A percentile compares a stretch with the other conserved stretches of the same genome.
Evolutionary conservation across 35 echinoderm and acorn worm species (phyloP).

Genomic region (Apostichopus californicus): DNA sequence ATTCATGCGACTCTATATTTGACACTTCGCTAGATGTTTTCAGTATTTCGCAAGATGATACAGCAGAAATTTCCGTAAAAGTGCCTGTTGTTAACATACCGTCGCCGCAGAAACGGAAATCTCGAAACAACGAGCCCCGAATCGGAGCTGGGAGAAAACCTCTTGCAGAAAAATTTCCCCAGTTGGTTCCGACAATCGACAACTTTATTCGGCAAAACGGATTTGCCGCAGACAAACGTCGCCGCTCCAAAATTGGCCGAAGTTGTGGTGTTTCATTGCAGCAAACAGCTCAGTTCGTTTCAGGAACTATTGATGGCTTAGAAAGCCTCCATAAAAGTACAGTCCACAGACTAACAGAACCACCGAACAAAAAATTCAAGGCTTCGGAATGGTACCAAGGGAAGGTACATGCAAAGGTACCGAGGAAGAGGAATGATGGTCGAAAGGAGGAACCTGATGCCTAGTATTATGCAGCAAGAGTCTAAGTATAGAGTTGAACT

Average conservation of each 20-base stretch:
- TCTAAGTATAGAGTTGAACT: conserved; percentile 61
- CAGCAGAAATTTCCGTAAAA: not conserved
- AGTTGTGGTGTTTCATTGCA: not conserved
- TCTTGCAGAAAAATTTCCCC: conserved; percentile 38
- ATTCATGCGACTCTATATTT: conserved; percentile 20
- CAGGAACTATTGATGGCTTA: too few relatives aligned
- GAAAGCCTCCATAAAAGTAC: too few relatives aligned
- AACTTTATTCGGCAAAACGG: conserved; percentile 40
- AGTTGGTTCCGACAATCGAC: conserved; percentile 13
- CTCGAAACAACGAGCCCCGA: not conserved
- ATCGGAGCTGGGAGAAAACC: conserved; percentile 30
- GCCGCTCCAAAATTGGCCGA: conserved; percentile 22
- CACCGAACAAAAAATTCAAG: conserved; percentile 2
- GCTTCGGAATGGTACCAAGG: conserved; percentile 22
- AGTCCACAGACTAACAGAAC: too few relatives aligned
- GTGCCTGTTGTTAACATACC: not conserved
- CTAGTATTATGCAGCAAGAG: conserved; percentile 40
- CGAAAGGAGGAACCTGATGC: conserved; percentile 33
- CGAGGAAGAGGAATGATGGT: conserved; percentile 32
- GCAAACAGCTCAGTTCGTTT: too few relatives aligned
- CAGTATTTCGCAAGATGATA: not conserved
- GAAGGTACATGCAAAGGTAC: conserved; percentile 34
- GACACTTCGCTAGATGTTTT: not conserved
- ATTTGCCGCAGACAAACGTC: conserved; percentile 42
- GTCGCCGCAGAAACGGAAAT: not conserved